Evolutionary conservation across 2,888 invertebrate species (phyloP).

Genomic region (Megaustenia siamemsis): DNA sequence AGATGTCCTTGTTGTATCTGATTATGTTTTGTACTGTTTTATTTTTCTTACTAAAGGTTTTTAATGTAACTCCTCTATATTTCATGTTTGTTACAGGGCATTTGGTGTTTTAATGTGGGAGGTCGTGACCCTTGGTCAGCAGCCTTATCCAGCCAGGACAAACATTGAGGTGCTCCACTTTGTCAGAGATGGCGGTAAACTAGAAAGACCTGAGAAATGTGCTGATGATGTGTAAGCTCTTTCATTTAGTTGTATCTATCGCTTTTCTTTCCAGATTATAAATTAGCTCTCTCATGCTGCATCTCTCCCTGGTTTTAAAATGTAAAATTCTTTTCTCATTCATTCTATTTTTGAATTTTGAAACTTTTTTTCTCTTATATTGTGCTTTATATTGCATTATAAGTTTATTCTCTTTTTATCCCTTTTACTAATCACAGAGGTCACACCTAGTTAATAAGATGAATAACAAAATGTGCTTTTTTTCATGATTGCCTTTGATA

Average conservation of each 20-base stretch:
- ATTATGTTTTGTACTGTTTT: too few species aligned
- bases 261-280: neutral
- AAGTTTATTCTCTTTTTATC: too few species aligned
- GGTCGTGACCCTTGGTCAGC: conserved; percentile 95
- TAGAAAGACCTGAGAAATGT: conserved; percentile 87
- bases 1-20: too few species aligned
- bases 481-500: too few species aligned
- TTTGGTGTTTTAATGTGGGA: conserved; percentile 93
- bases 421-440: too few species aligned
- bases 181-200: conserved; percentile 91
- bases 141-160: conserved; percentile 95
- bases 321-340: neutral
- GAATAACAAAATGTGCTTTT: too few species aligned
- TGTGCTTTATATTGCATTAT: too few species aligned
- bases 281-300: neutral
- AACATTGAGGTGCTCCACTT: conserved; percentile 95
- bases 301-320: neutral
- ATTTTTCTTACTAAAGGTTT: too few species aligned
- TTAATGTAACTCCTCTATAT: neutral
- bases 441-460: too few species aligned
- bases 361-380: too few species aligned
- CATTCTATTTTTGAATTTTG: too few species aligned
- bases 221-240: conserved; percentile 81
- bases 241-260: too few species aligned
- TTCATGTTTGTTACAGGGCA: conserved; percentile 76